Evolutionary conservation across 2,797 vertebrate species (phyloP), one percentile per base, ranked within the genome.

Genomic region (Macropus fuliginosus): DNA sequence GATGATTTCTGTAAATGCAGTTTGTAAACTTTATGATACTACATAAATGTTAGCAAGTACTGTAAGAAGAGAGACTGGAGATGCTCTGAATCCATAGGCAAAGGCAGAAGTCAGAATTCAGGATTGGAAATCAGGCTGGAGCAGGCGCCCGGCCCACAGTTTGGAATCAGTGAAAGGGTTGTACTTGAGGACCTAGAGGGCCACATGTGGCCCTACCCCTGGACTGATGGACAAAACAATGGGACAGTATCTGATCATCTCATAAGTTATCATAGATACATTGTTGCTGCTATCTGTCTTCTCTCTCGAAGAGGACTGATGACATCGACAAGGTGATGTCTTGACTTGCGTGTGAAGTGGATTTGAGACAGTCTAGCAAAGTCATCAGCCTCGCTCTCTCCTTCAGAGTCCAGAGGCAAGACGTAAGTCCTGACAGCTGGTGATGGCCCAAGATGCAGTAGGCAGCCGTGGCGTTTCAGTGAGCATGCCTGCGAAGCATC

Each of bases 121-220:
- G 59, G 87, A 5, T 94, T 97, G 91, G 94, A 94, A 96, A 52
- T n/a, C n/a, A n/a, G 94, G 92, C 31, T 91, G 92, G 56, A 57
- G 56, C 56, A 28, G 56, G 56, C 6, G 6, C 52, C 52, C 52
- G 52, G 52, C 8, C 56, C 24, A 27, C 24, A 28, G 56, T 56
- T 56, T 56, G 56, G 56, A 56, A 28, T 56, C 56, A 56, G 56
- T 56, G 27, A 56, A 9, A 56, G 24, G 56, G 56, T 5, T 28
- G 8, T 8, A 8, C 56, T 28, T 57, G 56, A 57, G 56, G 56
- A 57, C 56, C 56, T 57, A 29, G 27, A 57, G 56, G 27, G 56
- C 56, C 56, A 57, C 27, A 28, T 57, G 27, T 29, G 27, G 14
- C 56, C 27, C 8, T 8, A 57, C 8, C 56, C 56, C 8, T 57